A percentile compares a stretch with the other conserved stretches of the same genome.
phyloP scores from a whole-genome alignment of 2,888 invertebrate genomes.

The Myathropa florea region DNA sequence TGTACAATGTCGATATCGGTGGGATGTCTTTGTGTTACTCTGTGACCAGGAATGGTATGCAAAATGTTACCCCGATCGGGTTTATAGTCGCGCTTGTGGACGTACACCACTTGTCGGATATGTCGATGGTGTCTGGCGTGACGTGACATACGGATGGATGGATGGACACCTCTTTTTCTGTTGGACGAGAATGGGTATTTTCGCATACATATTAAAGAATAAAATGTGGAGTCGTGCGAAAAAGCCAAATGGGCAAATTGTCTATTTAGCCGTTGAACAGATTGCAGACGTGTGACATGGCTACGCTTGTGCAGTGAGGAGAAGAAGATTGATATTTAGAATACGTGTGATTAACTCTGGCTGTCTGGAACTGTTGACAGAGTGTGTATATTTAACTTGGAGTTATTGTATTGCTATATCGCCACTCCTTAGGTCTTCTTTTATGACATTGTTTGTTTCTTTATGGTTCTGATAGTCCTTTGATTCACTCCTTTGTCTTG shows the following conservation, averaged over 20 bases:
- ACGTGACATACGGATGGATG: constrained; percentile 52
- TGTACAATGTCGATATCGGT: constrained; percentile 25
- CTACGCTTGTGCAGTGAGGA: neutral
- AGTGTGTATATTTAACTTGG: neutral
- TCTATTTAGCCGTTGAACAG: constrained; percentile 34
- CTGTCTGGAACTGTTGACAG: constrained; percentile 15
- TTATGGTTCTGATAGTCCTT: too few species aligned
- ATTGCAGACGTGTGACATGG: constrained; percentile 30
- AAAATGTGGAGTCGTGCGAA: constrained; percentile 50
- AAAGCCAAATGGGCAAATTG: constrained; percentile 51
- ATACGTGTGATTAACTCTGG: constrained; percentile 31
- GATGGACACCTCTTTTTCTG: constrained; percentile 50
- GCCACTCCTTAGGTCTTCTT: neutral
- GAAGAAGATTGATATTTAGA: constrained; percentile 24
- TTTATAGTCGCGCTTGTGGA: constrained; percentile 43
- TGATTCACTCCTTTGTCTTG: too few species aligned
- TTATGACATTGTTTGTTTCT: too few species aligned
- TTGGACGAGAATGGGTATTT: too few species aligned
- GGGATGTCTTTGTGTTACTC: neutral
- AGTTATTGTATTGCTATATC: neutral
- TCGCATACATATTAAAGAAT: constrained; percentile 31
- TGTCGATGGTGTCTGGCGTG: constrained; percentile 40
- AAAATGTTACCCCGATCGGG: constrained; percentile 32
- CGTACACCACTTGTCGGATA: constrained; percentile 57
- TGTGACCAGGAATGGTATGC: constrained; percentile 41